phyloP scores from a whole-genome alignment of 2,797 vertebrate species.

The Rhinogobio ventralis region DNA sequence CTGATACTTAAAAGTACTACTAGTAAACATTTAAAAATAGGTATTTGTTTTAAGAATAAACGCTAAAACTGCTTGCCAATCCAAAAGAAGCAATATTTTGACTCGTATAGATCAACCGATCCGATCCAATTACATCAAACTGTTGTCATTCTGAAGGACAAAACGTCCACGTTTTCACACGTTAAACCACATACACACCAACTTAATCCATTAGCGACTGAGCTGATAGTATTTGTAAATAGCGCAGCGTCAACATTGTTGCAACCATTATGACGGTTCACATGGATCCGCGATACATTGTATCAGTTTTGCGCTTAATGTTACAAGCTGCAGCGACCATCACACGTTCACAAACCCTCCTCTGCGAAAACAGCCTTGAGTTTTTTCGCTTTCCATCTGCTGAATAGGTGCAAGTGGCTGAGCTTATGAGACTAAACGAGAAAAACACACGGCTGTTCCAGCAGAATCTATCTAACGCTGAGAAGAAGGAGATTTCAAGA shows the following conservation, averaged over 20 bases:
- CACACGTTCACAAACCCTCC: constrained; percentile 50
- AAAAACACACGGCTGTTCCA: constrained; percentile 54
- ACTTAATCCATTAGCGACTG: constrained; percentile 44
- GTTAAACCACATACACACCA: constrained; percentile 31
- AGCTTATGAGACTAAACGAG: constrained; percentile 46
- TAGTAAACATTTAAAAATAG: not conserved
- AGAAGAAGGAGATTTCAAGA: constrained; percentile 55
- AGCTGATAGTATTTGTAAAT: constrained; percentile 41
- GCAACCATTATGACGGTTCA: constrained; percentile 61
- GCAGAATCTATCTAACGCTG: constrained; percentile 51
- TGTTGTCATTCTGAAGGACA: constrained; percentile 62
- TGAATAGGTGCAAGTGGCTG: constrained; percentile 45
- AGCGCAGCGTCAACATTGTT: constrained; percentile 74
- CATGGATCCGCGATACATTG: constrained; percentile 72
- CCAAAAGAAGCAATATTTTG: not conserved
- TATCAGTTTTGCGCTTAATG: constrained; percentile 52
- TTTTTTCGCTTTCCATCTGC: constrained; percentile 45
- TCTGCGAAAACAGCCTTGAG: constrained; percentile 43
- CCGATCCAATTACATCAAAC: constrained; percentile 57
- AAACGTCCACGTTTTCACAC: constrained; percentile 33
- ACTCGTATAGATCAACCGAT: constrained; percentile 7
- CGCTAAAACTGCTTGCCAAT: not conserved
- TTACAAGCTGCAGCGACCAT: constrained; percentile 51
- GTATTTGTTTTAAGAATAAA: not conserved
- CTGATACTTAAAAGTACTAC: not conserved